Base-by-base conservation (phyloP, 2,888 invertebrate species). In the Ceraclea dissimilis region DNA sequence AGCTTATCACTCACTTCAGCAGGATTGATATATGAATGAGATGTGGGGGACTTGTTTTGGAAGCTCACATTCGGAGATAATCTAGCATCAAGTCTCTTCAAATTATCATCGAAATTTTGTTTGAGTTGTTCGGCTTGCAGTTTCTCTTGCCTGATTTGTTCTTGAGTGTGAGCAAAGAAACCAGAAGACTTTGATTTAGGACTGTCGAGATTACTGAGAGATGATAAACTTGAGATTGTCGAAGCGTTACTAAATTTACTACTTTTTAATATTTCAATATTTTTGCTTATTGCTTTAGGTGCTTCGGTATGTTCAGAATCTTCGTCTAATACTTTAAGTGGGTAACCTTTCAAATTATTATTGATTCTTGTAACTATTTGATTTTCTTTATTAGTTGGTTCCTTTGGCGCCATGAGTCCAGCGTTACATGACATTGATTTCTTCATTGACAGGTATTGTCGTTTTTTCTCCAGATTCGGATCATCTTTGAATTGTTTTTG, bases 121-220 rank as follows among this genome's bases (percentile, higher is more conserved):
- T 77, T 77, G 13, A 78, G 53, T 52, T 78, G 76, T 47, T 76
- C 70, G 47, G 77, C 76, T 58, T 78, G 73, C 19, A 79, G 63
- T 18, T 79, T 74, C 57, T 86, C 84, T 65, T 86, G 84, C 2
- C 84, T 73, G 17, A 88, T 82, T 62, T 86, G 83, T 64, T 83
- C 84, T 66, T 86, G 86, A 52, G 80, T 83, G 64, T 75, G 84
- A 0, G 86, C 84, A 64, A 87, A 87, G 68, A 82, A 86, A 2
- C 79, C 77, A 31, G 71, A 61, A n/a, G 57, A 67, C 21, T 68
- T 73, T 52, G 55, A 33, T 48, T 52, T 49, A 4, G 49, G 46
- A 10, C 54, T 39, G 17, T 55, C 58, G 13, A 58, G 19, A 19
- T 50, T 53, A 4, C 57, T 56, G 1, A 52, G 49, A 17, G 54